Evolutionary conservation across 2,113 vertebrate species (phyloP), one percentile per base, ranked within the genome.

Genomic region (Nothocercus julius): DNA sequence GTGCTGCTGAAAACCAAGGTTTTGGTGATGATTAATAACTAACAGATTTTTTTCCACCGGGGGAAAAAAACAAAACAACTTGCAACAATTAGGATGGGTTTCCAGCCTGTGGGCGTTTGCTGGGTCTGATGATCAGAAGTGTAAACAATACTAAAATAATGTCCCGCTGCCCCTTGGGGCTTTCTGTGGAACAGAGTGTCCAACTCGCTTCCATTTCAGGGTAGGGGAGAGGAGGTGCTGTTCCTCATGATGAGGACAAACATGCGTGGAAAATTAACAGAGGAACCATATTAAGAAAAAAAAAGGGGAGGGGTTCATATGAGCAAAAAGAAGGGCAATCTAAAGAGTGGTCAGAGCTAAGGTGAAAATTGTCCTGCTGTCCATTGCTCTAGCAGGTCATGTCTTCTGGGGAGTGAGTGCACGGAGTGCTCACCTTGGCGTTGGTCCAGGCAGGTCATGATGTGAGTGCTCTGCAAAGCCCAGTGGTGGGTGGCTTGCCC

Each of bases 131-230:
- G 96, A 97, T 95, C 87, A 75, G 51, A 94, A 90, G 92, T 94
- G 95, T 96, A 98, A 98, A 97, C 97, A 97, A 96, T 96, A 95
- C 96, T 93, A 95, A 97, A 97, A 97, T 97, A 95, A 97, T 95
- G 96, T 97, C 97, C 97, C 45, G 7, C 87, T 68, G 83, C 91
- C 90, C 94, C 94, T 83, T 4, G 7, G 86, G 80, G 92, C 34
- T 78, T 90, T 94, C 85, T 85, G 6, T 25, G 78, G 85, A 87
- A 90, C 92, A 81, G 74, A 30, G 58, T 0, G 44, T 77, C 67
- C 27, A 18, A 82, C 42, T 61, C 3, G 11, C 51, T 80, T 80
- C 95, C 75, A 86, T 91, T 67, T 63, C n/a, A 88, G 97, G 91
- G 96, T 76, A 96, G 83, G 83, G 82, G 49, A 92, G 90, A 90